Conservation (phyloP, 1,140 invertebrate species). For the Trichomalopsis sarcophagae region DNA sequence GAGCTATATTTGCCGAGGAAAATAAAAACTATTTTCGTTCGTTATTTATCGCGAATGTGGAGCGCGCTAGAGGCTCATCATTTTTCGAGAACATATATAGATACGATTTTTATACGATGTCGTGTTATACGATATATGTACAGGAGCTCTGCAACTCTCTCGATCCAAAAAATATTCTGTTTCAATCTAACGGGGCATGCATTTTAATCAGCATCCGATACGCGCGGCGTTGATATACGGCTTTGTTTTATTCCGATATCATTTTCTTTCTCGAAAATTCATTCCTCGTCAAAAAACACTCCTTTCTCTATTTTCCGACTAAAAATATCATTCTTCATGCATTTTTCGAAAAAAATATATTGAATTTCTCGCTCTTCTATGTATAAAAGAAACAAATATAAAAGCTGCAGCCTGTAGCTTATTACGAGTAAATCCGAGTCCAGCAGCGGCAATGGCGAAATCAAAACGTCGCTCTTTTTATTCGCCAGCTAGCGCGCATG, state of each 20-base stretch:
- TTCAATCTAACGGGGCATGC: not conserved
- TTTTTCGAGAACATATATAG: not conserved
- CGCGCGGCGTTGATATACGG: not conserved
- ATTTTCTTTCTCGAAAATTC: not conserved
- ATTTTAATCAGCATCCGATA: not conserved
- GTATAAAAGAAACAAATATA: not conserved
- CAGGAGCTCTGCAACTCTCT: not conserved
- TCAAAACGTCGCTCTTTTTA: not conserved
- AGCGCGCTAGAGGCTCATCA: not conserved
- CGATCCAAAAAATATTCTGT: not conserved
- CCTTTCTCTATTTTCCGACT: not conserved
- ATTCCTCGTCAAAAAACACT: not conserved
- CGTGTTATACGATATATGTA: not conserved
- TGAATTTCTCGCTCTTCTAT: too few relatives aligned
- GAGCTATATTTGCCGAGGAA: too few relatives aligned
- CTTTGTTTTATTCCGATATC: not conserved
- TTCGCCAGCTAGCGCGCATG: not conserved
- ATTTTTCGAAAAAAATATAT: not conserved
- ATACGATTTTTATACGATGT: slow-evolving; percentile 4
- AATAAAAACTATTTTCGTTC: not conserved
- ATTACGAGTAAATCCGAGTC: not conserved
- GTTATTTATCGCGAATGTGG: not conserved
- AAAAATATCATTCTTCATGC: too few relatives aligned
- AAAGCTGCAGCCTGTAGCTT: not conserved
- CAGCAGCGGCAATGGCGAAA: not conserved